These are phyloP conservation scores for Mus musculus DNA, from an alignment of 2,113 vertebrate genomes.

Conservation along the genomic window DNA sequence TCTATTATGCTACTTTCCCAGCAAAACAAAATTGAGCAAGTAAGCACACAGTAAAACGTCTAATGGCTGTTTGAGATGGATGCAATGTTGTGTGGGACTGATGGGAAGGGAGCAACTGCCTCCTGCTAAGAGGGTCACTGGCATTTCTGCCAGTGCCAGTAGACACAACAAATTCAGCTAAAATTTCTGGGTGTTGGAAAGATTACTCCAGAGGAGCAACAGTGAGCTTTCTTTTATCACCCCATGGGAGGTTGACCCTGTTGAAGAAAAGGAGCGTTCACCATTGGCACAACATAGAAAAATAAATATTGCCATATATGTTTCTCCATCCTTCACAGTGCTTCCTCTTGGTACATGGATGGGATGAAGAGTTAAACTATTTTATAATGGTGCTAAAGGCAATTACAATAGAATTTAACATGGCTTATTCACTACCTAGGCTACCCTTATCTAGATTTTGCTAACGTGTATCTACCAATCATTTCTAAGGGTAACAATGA, in stretches of 20 bases:
- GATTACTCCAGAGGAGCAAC: neutral
- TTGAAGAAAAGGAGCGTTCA: neutral
- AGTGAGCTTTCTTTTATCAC: neutral
- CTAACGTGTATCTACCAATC: neutral
- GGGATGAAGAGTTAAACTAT: neutral
- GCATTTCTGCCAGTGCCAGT: neutral
- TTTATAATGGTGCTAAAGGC: neutral
- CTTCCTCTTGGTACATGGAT: neutral
- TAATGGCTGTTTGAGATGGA: neutral
- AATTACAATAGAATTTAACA: neutral
- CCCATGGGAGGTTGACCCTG: neutral
- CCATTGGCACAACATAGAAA: no score
- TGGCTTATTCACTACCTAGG: neutral
- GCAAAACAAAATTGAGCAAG: conserved; percentile 38
- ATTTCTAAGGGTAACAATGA: neutral
- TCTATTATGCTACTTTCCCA: conserved; percentile 22
- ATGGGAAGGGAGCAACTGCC: neutral
- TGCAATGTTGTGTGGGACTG: neutral
- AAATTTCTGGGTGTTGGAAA: neutral
- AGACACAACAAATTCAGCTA: neutral
- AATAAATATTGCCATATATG: accelerated
- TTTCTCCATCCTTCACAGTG: no score
- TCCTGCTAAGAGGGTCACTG: neutral
- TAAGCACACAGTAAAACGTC: neutral
- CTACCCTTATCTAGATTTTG: neutral